Evolutionary conservation across 2,797 vertebrate species (phyloP).

Genomic region (Onychomys torridus): DNA sequence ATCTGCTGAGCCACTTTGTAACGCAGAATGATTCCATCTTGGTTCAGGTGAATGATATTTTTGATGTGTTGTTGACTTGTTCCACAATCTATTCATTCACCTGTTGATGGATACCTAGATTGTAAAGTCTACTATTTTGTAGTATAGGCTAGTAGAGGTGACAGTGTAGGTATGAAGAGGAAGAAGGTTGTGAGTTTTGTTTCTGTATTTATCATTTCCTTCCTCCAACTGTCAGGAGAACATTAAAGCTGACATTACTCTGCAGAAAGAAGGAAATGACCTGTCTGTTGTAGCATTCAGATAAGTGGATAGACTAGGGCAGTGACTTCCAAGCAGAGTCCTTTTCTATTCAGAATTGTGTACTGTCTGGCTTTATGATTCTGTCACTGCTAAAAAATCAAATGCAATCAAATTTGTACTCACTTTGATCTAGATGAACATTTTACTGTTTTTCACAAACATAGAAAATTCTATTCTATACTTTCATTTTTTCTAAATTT

Average conservation of each 20-base stretch:
- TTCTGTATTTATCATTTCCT: background rate
- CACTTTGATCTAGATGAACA: background rate
- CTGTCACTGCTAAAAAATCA: background rate
- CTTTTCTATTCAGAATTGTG: background rate
- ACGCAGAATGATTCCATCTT: background rate
- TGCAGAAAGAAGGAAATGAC: background rate
- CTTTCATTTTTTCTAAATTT: constrained; percentile 51
- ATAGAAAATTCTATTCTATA: background rate
- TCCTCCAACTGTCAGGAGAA: background rate
- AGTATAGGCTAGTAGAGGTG: background rate
- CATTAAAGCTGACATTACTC: background rate
- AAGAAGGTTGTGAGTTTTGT: background rate
- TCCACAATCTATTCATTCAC: background rate
- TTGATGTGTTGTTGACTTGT: background rate
- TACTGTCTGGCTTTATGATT: background rate
- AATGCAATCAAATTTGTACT: background rate
- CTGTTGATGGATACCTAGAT: background rate
- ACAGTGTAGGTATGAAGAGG: background rate
- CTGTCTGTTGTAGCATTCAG: background rate
- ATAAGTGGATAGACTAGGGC: rapidly evolving
- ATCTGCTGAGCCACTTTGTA: background rate
- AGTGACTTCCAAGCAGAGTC: too few relatives aligned
- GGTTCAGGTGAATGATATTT: background rate
- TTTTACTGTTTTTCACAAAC: background rate
- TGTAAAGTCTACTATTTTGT: background rate